phyloP scores from a whole-genome alignment of 1,140 invertebrate genomes.

The Grapholita molesta region DNA sequence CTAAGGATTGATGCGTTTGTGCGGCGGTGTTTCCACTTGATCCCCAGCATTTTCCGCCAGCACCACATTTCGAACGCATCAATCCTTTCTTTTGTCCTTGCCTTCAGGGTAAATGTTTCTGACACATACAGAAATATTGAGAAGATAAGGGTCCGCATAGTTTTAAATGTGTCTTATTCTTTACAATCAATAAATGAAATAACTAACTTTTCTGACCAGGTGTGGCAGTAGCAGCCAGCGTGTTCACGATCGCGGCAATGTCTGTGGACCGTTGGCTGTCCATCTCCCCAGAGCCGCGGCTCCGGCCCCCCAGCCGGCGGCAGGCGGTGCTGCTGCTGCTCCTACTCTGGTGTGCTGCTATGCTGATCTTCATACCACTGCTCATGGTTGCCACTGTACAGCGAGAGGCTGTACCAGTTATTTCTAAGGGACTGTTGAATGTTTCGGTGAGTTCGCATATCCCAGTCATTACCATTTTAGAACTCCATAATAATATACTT shows the following conservation, averaged over 20 bases:
- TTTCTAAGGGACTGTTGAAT: slow-evolving; percentile 49
- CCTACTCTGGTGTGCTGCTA: slow-evolving; percentile 82
- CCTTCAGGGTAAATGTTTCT: no score
- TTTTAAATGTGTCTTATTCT: no score
- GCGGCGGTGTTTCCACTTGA: no score
- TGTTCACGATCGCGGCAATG: slow-evolving; percentile 88
- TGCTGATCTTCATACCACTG: slow-evolving; percentile 83
- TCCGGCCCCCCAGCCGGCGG: slow-evolving; percentile 80
- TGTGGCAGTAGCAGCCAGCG: slow-evolving; percentile 86
- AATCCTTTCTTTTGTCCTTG: no score
- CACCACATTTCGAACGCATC: no score
- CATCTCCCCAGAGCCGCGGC: slow-evolving; percentile 84
- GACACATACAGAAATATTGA: no score
- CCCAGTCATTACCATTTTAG: no score
- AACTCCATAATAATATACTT: no score
- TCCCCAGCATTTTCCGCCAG: no score
- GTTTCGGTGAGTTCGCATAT: slow-evolving; percentile 66
- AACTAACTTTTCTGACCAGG: slow-evolving; percentile 74
- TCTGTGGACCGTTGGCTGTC: slow-evolving; percentile 87
- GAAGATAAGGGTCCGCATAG: no score
- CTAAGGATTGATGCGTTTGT: no score
- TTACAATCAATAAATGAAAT: neutral
- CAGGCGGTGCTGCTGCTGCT: slow-evolving; percentile 81
- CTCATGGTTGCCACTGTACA: slow-evolving; percentile 73
- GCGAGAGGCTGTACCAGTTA: slow-evolving; percentile 65